Evolutionary conservation across 2,797 vertebrate species (phyloP), one percentile per base, ranked within the genome.

Genomic region (Oryzias dopingdopingensis): DNA sequence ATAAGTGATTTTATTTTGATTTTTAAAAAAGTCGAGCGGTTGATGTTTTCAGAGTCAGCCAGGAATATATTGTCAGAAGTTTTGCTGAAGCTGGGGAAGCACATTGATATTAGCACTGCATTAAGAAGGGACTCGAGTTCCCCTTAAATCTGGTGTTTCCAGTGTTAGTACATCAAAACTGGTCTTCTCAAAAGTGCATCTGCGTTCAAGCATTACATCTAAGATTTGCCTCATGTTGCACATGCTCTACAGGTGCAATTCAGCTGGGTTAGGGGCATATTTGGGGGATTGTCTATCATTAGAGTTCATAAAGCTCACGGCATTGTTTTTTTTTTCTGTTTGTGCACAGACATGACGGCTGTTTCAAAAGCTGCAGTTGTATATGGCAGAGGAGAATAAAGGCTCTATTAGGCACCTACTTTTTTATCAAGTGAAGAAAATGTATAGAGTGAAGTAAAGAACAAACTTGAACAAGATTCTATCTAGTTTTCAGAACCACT

Each of bases 401-500:
- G 87, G 86, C 83, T 57, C 73, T 82, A 83, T 81, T 88, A 91
- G 89, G 90, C 90, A 91, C 89, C 68, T 72, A 83, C 32, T 37
- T 86, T 88, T 89, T 90, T 87, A 71, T 77, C 72, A 80, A 89
- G 83, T 83, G 79, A 73, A 77, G 57, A 85, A 59, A 18, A 60
- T 48, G 43, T 56, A 56, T 16, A 75, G 32, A 44, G 16, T n/a
- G 16, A 59, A 62, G 70, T 68, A 65, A 72, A 53, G 57, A 79
- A 68, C 73, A 65, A 72, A 67, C 68, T 67, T 84, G 70, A 83
- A 74, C 67, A 72, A 44, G 50, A 26, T 50, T 49, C 45, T 50
- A 1, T 41, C 22, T 49, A 42, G 6, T 1, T 54, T 23, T 63
- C 56, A 26, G 23, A 54, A 52, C 54, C 42, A 22, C 18, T 48